These are phyloP conservation scores for Phoenicopterus ruber DNA, from an alignment of 2,113 vertebrate species.

Conservation along the genomic window DNA sequence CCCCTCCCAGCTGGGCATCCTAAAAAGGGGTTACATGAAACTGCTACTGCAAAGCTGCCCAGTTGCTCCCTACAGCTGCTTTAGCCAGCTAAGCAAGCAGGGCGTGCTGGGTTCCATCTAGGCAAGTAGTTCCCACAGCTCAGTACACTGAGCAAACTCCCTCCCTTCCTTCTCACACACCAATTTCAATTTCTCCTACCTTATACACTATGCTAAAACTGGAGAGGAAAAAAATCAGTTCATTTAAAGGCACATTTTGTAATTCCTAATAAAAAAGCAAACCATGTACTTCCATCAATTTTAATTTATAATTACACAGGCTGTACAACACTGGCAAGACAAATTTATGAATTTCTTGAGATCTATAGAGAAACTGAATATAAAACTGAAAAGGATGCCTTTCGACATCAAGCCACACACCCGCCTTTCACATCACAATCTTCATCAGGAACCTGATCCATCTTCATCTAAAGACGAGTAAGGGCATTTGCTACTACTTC, in stretches of 20 bases:
- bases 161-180: background rate
- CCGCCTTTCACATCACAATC: background rate
- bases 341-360: background rate
- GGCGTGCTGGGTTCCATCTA: background rate
- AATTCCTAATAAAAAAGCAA: background rate
- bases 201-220: background rate
- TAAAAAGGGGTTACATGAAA: background rate
- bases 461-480: background rate
- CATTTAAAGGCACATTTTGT: background rate
- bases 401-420: background rate
- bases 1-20: background rate
- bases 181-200: background rate
- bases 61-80: background rate
- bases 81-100: background rate
- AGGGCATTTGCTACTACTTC: background rate
- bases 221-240: background rate
- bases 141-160: background rate
- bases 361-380: background rate
- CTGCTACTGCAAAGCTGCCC: background rate
- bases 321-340: background rate
- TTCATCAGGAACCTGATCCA: background rate
- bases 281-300: background rate
- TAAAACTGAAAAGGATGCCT: background rate
- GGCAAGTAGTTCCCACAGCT: background rate
- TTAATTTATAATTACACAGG: background rate